Conservation (phyloP, 1,140 invertebrate species). For the Hyles euphorbiae region DNA sequence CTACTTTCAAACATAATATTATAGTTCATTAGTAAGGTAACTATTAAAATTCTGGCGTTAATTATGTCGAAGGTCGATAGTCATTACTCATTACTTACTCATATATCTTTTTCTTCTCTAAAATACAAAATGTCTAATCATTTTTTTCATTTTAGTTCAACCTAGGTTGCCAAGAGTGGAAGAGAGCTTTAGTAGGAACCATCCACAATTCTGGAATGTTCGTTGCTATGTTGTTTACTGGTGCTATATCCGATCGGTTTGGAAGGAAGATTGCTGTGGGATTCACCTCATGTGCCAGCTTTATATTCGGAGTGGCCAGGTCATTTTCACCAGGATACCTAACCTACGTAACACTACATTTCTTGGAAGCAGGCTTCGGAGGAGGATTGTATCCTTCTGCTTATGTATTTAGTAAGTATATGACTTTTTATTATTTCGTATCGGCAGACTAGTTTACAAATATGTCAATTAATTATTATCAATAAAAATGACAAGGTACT, state of each 20-base stretch:
- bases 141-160: slow-evolving; percentile 45
- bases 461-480: no score
- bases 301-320: slow-evolving; percentile 72
- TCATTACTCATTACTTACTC: no score
- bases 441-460: no score
- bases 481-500: no score
- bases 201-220: slow-evolving; percentile 84
- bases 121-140: no score
- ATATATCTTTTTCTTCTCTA: no score
- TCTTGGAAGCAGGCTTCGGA: slow-evolving; percentile 72
- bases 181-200: slow-evolving; percentile 82
- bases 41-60: no score
- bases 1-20: no score
- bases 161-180: slow-evolving; percentile 79
- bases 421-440: background rate
- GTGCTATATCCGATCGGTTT: slow-evolving; percentile 81
- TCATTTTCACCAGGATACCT: slow-evolving; percentile 76
- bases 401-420: slow-evolving; percentile 73
- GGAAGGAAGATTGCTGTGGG: slow-evolving; percentile 55
- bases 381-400: slow-evolving; percentile 76
- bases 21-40: no score
- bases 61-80: no score
- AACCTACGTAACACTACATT: slow-evolving; percentile 75
- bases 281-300: slow-evolving; percentile 44
- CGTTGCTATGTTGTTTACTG: slow-evolving; percentile 80